Base-by-base conservation (phyloP, 2,113 vertebrate species). In the Sardina pilchardus region DNA sequence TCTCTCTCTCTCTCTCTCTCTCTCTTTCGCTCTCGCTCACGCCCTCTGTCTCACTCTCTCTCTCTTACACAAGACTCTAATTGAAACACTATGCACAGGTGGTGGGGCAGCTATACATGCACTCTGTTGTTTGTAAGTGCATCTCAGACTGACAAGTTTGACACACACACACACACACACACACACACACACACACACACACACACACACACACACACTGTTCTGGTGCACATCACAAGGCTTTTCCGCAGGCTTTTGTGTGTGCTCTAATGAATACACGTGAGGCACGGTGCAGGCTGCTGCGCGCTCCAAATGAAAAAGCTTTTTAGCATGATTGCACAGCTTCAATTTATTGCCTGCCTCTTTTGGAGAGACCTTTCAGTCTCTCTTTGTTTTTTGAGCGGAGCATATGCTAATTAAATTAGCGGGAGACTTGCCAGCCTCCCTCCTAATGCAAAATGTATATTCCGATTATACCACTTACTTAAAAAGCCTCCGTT, bases 321-420 rank as follows among this genome's bases (percentile, higher is more conserved):
- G 71, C 71, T 78, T 78, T 78, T 78, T 78, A 78, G 30, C 71
- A 78, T 78, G 71, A 78, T 78, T 78, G 71, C 71, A 78, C 71
- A 78, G 71, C 71, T 78, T 78, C 71, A 78, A 34, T 78, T 78
- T 78, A 78, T 78, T 78, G 71, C 26, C 26, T 17, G 63, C 26
- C 26, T 71, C 63, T 71, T 71, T 26, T 34, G 14, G 9, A 71
- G 63, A 71, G 30, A 34, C 63, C 63, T 71, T 71, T 71, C 30
- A 30, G 8, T 34, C 30, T 36, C 30, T 36, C 14, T 34, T 36
- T 78, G 16, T 36, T 78, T 39, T 39, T 78, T 78, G 71, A 78
- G 71, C 16, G 4, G 71, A 14, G 34, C 34, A 34, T 78, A 39
- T 78, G 71, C 71, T 78, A 78, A 78, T 78, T 78, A 36, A 78